Conservation (phyloP, 2,888 invertebrate species). For the Strigamia transsilvanica region DNA sequence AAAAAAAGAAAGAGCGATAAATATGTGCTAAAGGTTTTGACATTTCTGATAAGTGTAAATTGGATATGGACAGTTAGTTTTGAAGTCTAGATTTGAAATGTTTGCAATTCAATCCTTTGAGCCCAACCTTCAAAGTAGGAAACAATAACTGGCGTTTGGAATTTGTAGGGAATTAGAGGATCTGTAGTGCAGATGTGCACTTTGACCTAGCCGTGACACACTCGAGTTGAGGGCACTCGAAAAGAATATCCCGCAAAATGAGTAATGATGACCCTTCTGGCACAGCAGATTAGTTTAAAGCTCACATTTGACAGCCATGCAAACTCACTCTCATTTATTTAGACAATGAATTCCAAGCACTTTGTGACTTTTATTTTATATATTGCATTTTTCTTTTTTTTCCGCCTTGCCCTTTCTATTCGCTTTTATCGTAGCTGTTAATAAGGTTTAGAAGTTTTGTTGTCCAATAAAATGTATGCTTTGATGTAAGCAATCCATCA, state of each 20-base stretch:
- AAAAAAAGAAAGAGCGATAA: not conserved
- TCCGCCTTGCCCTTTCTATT: not conserved
- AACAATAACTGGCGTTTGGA: constrained; percentile 20
- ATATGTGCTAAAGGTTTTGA: not conserved
- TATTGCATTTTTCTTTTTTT: not conserved
- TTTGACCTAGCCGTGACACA: not conserved
- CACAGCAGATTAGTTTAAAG: constrained; percentile 12
- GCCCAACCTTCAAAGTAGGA: constrained; percentile 20
- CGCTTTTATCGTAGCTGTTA: not conserved
- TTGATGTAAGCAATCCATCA: constrained; percentile 20
- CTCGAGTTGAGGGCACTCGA: constrained; percentile 20
- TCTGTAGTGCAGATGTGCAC: constrained; percentile 20
- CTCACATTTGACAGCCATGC: constrained; percentile 14
- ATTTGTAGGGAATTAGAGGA: constrained; percentile 20
- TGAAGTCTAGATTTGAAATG: not conserved
- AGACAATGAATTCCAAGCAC: not conserved
- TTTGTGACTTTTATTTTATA: not conserved
- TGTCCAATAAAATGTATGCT: not conserved
- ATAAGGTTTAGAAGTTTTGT: constrained; percentile 11
- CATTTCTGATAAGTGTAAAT: constrained; percentile 15
- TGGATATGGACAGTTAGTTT: constrained; percentile 20
- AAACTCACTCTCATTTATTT: constrained; percentile 10
- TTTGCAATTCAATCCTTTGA: constrained; percentile 5
- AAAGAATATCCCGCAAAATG: constrained; percentile 20
- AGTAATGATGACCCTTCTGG: constrained; percentile 20